These are phyloP conservation scores for Itoplectis maculator DNA, from an alignment of 2,888 invertebrate genomes.

Conservation along the genomic window DNA sequence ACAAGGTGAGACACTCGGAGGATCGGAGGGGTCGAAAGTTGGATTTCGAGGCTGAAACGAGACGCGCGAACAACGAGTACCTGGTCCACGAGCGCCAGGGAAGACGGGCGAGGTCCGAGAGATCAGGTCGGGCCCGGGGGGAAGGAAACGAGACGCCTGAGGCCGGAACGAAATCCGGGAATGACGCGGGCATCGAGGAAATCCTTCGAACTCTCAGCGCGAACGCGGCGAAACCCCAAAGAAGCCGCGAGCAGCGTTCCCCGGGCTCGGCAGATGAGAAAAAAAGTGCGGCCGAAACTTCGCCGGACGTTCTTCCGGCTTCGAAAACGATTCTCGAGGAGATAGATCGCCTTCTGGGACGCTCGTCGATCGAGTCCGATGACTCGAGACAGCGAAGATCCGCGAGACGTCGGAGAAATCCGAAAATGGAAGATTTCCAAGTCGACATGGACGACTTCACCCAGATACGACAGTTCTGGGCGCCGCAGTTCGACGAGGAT, in stretches of 20 bases:
- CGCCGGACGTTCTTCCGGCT: not conserved
- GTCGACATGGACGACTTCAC: slow-evolving; percentile 76
- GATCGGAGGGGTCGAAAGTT: slow-evolving; percentile 78
- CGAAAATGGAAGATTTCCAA: slow-evolving; percentile 78
- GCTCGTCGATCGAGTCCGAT: slow-evolving; percentile 35
- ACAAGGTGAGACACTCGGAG: slow-evolving; percentile 80
- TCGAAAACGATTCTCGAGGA: slow-evolving; percentile 52
- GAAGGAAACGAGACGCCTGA: slow-evolving; percentile 26
- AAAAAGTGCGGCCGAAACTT: slow-evolving; percentile 26
- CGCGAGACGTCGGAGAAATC: slow-evolving; percentile 67
- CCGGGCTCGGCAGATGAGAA: slow-evolving; percentile 45
- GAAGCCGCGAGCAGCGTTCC: slow-evolving; percentile 10
- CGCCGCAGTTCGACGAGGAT: slow-evolving; percentile 65
- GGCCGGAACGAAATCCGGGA: slow-evolving; percentile 30
- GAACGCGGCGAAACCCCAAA: slow-evolving; percentile 24
- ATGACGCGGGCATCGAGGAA: slow-evolving; percentile 48
- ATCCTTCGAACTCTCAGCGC: slow-evolving; percentile 46
- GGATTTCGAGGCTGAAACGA: slow-evolving; percentile 78
- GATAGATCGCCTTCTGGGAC: slow-evolving; percentile 45
- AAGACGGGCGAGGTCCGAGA: slow-evolving; percentile 77
- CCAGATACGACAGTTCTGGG: slow-evolving; percentile 73
- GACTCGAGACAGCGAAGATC: slow-evolving; percentile 28
- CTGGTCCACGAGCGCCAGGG: slow-evolving; percentile 78
- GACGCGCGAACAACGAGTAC: slow-evolving; percentile 80
- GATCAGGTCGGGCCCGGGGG: slow-evolving; percentile 58